Conservation (phyloP, 2,797 vertebrate species). For the Acanthopagrus latus region DNA sequence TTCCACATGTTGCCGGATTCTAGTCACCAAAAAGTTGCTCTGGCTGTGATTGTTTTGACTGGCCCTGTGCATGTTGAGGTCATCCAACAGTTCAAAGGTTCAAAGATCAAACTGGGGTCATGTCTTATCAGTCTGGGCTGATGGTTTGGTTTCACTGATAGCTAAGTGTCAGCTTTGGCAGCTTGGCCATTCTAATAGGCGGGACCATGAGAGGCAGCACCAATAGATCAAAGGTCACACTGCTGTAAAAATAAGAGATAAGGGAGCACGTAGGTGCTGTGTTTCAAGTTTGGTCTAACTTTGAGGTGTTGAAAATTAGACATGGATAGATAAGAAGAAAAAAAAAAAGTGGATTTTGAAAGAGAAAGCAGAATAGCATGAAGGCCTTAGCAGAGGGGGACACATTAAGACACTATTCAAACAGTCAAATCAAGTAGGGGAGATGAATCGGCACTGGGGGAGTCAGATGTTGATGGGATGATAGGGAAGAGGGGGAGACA, state of each 20-base stretch:
- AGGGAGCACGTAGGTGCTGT: not conserved
- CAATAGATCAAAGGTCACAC: slow-evolving; percentile 56
- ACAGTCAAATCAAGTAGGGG: slow-evolving; percentile 21
- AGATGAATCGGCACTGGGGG: slow-evolving; percentile 25
- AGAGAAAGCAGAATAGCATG: not conserved
- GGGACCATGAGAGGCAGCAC: slow-evolving; percentile 17
- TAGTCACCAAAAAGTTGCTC: not conserved
- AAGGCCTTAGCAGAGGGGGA: slow-evolving; percentile 6
- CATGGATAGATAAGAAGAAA: not conserved
- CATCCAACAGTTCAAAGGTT: slow-evolving; percentile 62
- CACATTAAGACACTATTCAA: slow-evolving; percentile 29
- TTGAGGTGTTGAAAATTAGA: slow-evolving; percentile 31
- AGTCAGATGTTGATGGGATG: slow-evolving; percentile 28
- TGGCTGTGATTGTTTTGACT: slow-evolving; percentile 66
- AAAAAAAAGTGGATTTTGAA: not conserved
- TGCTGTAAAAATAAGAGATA: slow-evolving; percentile 66
- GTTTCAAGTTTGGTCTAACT: slow-evolving; percentile 35
- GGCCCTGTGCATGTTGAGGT: slow-evolving; percentile 41
- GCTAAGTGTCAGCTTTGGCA: slow-evolving; percentile 30
- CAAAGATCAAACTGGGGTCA: slow-evolving; percentile 68
- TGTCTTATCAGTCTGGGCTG: slow-evolving; percentile 70
- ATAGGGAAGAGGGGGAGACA: slow-evolving; percentile 13
- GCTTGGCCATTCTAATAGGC: slow-evolving; percentile 28
- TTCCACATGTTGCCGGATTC: too few relatives aligned
- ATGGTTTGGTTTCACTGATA: slow-evolving; percentile 67